Evolutionary conservation across 2,113 vertebrate species (phyloP), one percentile per base, ranked within the genome.

Genomic region (Nothoprocta perdicaria): DNA sequence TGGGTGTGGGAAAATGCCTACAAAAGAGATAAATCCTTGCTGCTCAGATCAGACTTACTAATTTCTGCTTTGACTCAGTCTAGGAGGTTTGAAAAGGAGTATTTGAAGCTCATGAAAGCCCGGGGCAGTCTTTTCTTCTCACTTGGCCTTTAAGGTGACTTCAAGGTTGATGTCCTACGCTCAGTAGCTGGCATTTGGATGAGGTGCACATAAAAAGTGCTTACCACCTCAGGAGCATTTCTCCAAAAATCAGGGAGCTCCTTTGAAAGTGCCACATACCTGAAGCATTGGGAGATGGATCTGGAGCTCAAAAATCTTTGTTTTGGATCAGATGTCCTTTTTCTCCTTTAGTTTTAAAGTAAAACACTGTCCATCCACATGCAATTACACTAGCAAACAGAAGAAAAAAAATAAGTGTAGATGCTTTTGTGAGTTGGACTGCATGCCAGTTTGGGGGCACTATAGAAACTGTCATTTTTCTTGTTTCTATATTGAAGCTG

Each of bases 1-100:
- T 74, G 84, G 86, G 68, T 89, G 81, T 85, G 81, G 92, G 68
- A 86, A 80, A 89, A 87, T 74, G 88, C 74, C 88, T 93, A 72
- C 68, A 6, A 85, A 87, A 90, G 90, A 26, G 68, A 61, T 10
- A 85, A 67, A 17, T 71, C 81, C 66, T 69, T 80, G 43, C 43
- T 63, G n/a, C 41, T 89, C 38, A 45, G 7, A 83, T 92, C 45
- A 53, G 60, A 73, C 26, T 83, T 87, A 48, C 1, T 35, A 87
- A 91, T 29, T 73, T 94, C 79, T 89, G 63, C 86, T 80, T 76
- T 71, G 68, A 71, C 16, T 77, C n/a, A 43, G 66, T 92, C 76
- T 38, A 67, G 46, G 62, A n/a, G 10, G 31, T 89, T 46, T 93
- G 93, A 90, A 94, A 63, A 92, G 93, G 79, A 85, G 65, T 14